A percentile compares a stretch with the other conserved stretches of the same genome.
Conservation (phyloP, 2,797 vertebrate genomes). For the Odontamblyopus rebecca region DNA sequence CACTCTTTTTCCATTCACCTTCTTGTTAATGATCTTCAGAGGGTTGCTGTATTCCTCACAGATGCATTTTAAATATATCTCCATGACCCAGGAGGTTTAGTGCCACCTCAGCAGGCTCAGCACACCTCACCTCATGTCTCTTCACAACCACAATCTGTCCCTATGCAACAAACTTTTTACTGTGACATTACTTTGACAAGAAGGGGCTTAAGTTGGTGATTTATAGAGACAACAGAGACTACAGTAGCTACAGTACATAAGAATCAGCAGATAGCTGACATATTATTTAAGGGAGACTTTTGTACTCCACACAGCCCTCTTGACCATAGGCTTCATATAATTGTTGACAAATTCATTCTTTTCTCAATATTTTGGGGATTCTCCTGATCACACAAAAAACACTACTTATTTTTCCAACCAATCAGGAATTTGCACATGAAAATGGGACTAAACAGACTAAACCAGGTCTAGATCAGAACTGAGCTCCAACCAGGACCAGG, state of each 20-base stretch:
- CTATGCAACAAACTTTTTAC: conserved; percentile 19
- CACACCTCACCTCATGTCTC: conserved; percentile 17
- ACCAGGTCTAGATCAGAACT: too few species aligned
- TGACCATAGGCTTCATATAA: not conserved
- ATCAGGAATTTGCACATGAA: not conserved
- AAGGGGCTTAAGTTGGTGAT: conserved; percentile 37
- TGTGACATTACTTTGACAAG: conserved; percentile 56
- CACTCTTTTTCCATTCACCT: not conserved
- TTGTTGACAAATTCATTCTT: not conserved
- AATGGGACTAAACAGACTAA: too few species aligned
- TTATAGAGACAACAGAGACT: conserved; percentile 24
- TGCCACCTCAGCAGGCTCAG: conserved; percentile 42
- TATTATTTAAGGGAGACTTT: conserved; percentile 54
- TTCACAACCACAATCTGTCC: conserved; percentile 11
- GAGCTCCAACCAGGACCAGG: too few species aligned
- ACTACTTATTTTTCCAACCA: not conserved
- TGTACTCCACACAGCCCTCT: not conserved
- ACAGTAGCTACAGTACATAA: conserved; percentile 31
- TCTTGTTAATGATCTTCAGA: conserved; percentile 18
- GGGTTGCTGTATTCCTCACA: conserved; percentile 38
- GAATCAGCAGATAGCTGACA: conserved; percentile 49
- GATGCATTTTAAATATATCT: conserved; percentile 43
- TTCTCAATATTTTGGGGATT: not conserved
- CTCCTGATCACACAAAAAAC: too few species aligned
- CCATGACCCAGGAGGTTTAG: conserved; percentile 33